Conservation (phyloP, 2,888 invertebrate species). For the Hedya salicella region DNA sequence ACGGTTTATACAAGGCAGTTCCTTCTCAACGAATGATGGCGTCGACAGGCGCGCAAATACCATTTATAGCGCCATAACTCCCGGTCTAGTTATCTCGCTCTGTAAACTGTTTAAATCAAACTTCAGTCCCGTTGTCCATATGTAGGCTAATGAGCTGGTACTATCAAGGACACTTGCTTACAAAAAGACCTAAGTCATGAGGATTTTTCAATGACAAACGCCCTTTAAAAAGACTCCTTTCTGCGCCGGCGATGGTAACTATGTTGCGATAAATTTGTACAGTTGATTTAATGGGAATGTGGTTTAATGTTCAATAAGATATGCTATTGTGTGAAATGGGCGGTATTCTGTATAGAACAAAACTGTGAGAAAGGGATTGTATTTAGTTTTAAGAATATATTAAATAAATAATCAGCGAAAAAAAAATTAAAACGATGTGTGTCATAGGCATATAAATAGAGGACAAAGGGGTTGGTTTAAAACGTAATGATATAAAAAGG, state of each 20-base stretch:
- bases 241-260: slow-evolving; percentile 25
- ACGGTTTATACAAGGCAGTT: background rate
- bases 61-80: slow-evolving; percentile 20
- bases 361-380: background rate
- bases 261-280: slow-evolving; percentile 30
- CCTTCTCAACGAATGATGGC: slow-evolving; percentile 5
- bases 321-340: slow-evolving; percentile 24
- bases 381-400: background rate
- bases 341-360: slow-evolving; percentile 3
- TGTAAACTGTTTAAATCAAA: slow-evolving; percentile 21
- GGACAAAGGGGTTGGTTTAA: too few species aligned
- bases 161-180: slow-evolving; percentile 4
- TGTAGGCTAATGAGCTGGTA: slow-evolving; percentile 32
- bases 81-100: slow-evolving; percentile 13
- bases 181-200: background rate
- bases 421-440: too few species aligned
- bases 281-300: slow-evolving; percentile 36
- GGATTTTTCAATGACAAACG: background rate
- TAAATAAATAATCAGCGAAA: too few species aligned
- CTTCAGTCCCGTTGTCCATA: slow-evolving; percentile 27
- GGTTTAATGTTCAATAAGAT: slow-evolving; percentile 33
- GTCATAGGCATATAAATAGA: too few species aligned
- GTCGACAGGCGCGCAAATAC: slow-evolving; percentile 27
- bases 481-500: too few species aligned
- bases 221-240: background rate